Conservation (phyloP, 2,888 invertebrate species). For the Pyrrhia umbra region DNA sequence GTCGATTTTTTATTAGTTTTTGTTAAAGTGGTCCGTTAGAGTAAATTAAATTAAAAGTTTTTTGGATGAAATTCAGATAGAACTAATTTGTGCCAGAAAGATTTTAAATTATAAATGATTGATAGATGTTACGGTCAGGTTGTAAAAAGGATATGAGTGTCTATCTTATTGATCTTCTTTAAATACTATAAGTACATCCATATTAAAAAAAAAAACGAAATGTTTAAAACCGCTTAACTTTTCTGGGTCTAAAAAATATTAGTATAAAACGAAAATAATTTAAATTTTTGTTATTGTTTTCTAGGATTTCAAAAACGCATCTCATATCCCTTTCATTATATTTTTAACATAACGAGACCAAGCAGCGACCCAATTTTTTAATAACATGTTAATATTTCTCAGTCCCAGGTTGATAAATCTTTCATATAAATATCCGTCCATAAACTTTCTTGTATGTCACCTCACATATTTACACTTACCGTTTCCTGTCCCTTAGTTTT, state of each 20-base stretch:
- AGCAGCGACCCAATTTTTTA: slow-evolving; percentile 44
- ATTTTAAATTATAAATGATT: slow-evolving; percentile 35
- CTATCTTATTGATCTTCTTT: not conserved
- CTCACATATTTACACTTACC: slow-evolving; percentile 86
- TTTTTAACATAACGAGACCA: slow-evolving; percentile 12
- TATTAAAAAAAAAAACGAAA: too few relatives aligned
- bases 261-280: not conserved
- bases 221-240: too few relatives aligned
- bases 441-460: slow-evolving; percentile 81
- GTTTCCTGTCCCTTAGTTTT: slow-evolving; percentile 84
- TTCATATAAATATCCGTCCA: slow-evolving; percentile 82
- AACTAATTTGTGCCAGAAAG: slow-evolving; percentile 34
- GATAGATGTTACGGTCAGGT: slow-evolving; percentile 1
- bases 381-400: slow-evolving; percentile 24
- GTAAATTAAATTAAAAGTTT: slow-evolving; percentile 71
- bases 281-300: not conserved
- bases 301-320: not conserved
- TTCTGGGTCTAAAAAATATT: too few relatives aligned
- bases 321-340: not conserved
- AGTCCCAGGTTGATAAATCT: slow-evolving; percentile 76
- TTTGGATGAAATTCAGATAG: slow-evolving; percentile 41
- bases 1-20: slow-evolving; percentile 67
- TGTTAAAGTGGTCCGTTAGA: slow-evolving; percentile 68
- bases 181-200: too few relatives aligned
- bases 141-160: not conserved